Evolutionary conservation across 2,888 invertebrate genomes (phyloP), one percentile per base, ranked within the genome.

Genomic region (Malthinus seriepunctatus): DNA sequence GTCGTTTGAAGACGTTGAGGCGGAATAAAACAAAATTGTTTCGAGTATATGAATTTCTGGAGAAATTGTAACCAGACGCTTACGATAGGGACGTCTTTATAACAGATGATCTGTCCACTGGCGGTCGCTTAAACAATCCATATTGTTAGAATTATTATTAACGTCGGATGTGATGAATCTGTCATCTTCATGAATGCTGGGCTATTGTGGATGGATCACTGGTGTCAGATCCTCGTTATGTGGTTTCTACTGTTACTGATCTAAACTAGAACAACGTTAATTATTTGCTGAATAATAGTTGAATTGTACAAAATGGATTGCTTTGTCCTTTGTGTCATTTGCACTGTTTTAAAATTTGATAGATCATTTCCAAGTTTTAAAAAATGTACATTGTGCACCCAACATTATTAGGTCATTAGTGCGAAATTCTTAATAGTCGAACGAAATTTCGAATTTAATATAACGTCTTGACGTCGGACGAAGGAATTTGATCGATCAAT

Each of bases 121-220:
- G 67, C 64, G 66, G 66, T 68, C 65, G 64, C 67, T 66, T 67
- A 71, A 70, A 71, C 71, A 70, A 72, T 69, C 71, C 70, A 69
- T 70, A 72, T 71, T 68, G 67, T 65, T 64, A 61, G 68, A 69
- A 70, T 72, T 71, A 72, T 70, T 71, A 73, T 73, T 73, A 74
- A 73, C 71, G 73, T 73, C 73, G 70, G 68, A 67, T 67, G 69
- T 73, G 73, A 73, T 71, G 73, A 72, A 73, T 74, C 72, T 72
- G 73, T 73, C 73, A 73, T 71, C 71, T 69, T 62, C 62, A 59
- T 62, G 69, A 68, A 66, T 66, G 57, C 62, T 59, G 59, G 66
- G 67, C 71, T 68, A 71, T 73, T 69, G 68, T 68, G 62, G 66
- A 68, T 55, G 67, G 69, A 69, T 69, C 68, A 67, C 65, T 63